These are phyloP conservation scores for Xiphophorus hellerii DNA, from an alignment of 2,113 vertebrate genomes.

Conservation along the genomic window DNA sequence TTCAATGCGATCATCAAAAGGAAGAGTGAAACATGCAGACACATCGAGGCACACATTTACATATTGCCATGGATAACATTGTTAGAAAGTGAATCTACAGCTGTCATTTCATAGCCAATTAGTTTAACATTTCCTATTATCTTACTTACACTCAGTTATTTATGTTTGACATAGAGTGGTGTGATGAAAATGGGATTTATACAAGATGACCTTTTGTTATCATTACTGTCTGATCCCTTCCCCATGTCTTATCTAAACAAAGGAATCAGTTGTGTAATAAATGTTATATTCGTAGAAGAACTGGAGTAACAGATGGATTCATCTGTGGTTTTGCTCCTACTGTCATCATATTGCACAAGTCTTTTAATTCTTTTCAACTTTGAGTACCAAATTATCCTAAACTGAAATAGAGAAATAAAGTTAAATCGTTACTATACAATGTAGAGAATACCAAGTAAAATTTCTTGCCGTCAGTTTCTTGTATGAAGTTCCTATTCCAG, in stretches of 20 bases:
- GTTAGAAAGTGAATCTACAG: constrained; percentile 49
- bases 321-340: not conserved
- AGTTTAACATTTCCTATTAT: constrained; percentile 60
- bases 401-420: not conserved
- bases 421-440: no score
- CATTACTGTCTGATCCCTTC: constrained; percentile 6
- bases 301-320: constrained; percentile 18
- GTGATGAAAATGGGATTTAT: constrained; percentile 45
- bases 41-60: constrained; percentile 42
- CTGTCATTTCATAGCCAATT: constrained; percentile 65
- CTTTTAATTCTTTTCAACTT: not conserved
- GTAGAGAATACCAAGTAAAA: not conserved
- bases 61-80: constrained; percentile 56
- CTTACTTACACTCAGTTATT: constrained; percentile 61
- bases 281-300: constrained; percentile 28
- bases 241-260: constrained; percentile 17
- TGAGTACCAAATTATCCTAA: not conserved
- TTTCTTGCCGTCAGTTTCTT: not conserved
- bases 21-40: constrained; percentile 1
- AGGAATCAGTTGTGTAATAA: constrained; percentile 31
- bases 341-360: not conserved
- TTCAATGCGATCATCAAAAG: constrained; percentile 28
- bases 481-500: not conserved
- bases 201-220: constrained; percentile 26
- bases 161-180: constrained; percentile 61